Percentiles rank a stretch among this genome's conserved stretches.
Evolutionary conservation across 2,888 invertebrate species (phyloP).

Genomic region (Pyralis farinalis): DNA sequence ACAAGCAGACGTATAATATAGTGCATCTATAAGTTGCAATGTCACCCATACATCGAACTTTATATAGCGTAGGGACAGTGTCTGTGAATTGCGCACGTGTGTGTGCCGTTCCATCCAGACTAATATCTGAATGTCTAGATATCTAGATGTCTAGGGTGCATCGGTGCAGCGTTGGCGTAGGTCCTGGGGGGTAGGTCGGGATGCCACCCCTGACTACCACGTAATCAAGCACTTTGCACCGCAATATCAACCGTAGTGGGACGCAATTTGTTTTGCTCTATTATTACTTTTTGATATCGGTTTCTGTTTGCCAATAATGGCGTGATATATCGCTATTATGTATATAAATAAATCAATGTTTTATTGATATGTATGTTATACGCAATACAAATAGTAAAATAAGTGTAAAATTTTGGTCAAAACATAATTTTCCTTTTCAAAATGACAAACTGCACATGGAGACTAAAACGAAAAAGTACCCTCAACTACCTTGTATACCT

Average conservation of each 20-base stretch:
- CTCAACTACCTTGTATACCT: too few relatives aligned
- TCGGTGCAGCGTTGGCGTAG: conserved; percentile 71
- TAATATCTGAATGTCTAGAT: conserved; percentile 45
- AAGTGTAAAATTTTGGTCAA: too few relatives aligned
- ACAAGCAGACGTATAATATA: conserved; percentile 22
- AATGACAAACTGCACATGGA: too few relatives aligned
- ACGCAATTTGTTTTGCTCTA: conserved; percentile 35
- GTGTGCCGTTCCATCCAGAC: conserved; percentile 35
- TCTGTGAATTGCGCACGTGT: conserved; percentile 21
- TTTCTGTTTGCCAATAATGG: too few relatives aligned
- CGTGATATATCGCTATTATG: too few relatives aligned
- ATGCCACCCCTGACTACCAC: conserved; percentile 36
- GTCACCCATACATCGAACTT: conserved; percentile 22
- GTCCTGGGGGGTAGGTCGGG: conserved; percentile 53
- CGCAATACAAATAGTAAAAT: too few relatives aligned
- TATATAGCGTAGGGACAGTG: neutral
- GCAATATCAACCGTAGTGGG: conserved; percentile 25
- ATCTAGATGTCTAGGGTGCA: conserved; percentile 65
- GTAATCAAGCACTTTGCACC: conserved; percentile 51
- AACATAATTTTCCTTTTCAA: too few relatives aligned
- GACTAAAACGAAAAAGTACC: too few relatives aligned
- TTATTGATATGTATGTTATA: too few relatives aligned
- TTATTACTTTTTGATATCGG: too few relatives aligned
- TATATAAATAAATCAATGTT: too few relatives aligned
- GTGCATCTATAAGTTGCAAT: conserved; percentile 21